phyloP scores from a whole-genome alignment of 2,888 invertebrate genomes.

The Nezara viridula region DNA sequence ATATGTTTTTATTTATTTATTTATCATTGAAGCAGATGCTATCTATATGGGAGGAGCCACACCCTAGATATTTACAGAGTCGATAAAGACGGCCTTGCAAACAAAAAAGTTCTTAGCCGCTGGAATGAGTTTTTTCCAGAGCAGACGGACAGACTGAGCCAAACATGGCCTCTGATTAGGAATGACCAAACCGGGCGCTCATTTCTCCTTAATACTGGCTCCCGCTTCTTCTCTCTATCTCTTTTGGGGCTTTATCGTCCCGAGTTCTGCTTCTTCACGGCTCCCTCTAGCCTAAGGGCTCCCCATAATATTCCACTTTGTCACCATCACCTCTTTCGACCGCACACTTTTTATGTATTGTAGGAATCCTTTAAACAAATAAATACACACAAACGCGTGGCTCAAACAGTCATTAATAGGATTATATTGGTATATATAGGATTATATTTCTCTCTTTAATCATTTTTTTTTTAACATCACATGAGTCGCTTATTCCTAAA shows the following conservation, averaged over 20 bases:
- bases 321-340: not conserved
- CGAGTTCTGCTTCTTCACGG: not conserved
- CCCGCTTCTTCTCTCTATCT: not conserved
- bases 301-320: not conserved
- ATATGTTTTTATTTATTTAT: not conserved
- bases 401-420: too few relatives aligned
- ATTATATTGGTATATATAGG: too few relatives aligned
- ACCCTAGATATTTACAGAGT: not conserved
- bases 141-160: slow-evolving; percentile 27
- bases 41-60: not conserved
- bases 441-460: too few relatives aligned
- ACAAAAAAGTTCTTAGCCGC: slow-evolving; percentile 32
- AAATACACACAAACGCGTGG: not conserved
- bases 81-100: slow-evolving; percentile 36
- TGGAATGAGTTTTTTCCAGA: slow-evolving; percentile 47
- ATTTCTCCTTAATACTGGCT: slow-evolving; percentile 44
- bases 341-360: not conserved
- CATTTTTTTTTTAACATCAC: too few relatives aligned
- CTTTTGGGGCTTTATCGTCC: slow-evolving; percentile 14
- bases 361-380: not conserved
- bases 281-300: not conserved
- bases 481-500: too few relatives aligned
- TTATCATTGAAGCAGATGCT: not conserved
- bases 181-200: slow-evolving; percentile 39
- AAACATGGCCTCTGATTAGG: slow-evolving; percentile 49